Base-by-base conservation (phyloP, 2,113 vertebrate genomes). In the Taurulus bubalis region DNA sequence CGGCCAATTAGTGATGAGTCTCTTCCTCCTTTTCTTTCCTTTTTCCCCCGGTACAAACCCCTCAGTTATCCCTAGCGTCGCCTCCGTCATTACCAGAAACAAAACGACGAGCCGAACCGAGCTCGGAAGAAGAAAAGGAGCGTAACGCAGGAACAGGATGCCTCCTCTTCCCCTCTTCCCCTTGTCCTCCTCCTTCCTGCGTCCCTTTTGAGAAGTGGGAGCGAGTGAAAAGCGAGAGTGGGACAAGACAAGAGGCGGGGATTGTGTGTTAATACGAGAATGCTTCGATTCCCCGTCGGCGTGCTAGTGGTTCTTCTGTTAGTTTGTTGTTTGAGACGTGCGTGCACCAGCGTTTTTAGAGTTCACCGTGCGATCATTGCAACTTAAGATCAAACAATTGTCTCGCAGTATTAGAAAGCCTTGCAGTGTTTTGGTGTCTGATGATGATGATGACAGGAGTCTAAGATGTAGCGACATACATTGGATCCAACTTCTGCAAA, bases 251-350 rank as follows among this genome's bases (percentile, higher is more conserved):
- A 81, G 73, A 77, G 78, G 53, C 62, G 8, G 63, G 77, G 58
- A 77, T 77, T 80, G 78, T 85, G 10, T 77, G 45, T 49, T 49
- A 49, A 56, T 63, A 22, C 6, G 60, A 85, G 45, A 71, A 67
- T 71, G 66, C 51, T 63, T 30, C 42, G 2, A 82, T 69, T 81
- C 26, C 45, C 24, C 47, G 36, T 64, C 11, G 55, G 15, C 62
- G 11, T 32, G 32, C 56, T 42, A 34, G 30, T 24, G 32, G 6
- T 26, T 75, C 28, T 15, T n/a, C 36, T 49, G 24, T 24, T 5
- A 8, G 49, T 38, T 38, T 38, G 34, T 14, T 73, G 28, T 53
- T 30, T 22, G 30, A 32, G 30, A 32, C 30, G 30, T 32, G 30
- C 4, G 30, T 32, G 30, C 30, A 32, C 30, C 30, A 32, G 40